A percentile compares a stretch with the other conserved stretches of the same genome.
phyloP scores from a whole-genome alignment of 2,797 vertebrate genomes.

The Enteromius thamalakanensis region DNA sequence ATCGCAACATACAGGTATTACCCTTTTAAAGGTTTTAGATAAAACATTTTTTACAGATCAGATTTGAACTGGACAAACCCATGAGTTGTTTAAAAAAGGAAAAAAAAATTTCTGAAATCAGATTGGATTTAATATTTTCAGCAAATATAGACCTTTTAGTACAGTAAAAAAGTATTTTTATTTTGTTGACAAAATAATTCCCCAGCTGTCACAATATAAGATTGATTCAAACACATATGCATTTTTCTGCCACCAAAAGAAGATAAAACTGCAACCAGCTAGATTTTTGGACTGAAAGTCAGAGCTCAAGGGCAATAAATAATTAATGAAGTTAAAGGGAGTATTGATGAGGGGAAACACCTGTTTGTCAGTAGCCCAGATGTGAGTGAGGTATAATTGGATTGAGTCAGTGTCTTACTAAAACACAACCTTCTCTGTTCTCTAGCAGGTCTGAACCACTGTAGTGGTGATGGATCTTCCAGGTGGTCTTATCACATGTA shows the following conservation, averaged over 20 bases:
- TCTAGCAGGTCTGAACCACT: neutral
- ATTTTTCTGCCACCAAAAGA: slow-evolving; percentile 3
- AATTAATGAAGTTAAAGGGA: slow-evolving; percentile 13
- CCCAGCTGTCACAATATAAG: too few species aligned
- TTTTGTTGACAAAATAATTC: too few species aligned
- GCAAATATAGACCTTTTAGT: too few species aligned
- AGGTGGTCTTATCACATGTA: slow-evolving; percentile 8
- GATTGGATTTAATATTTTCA: too few species aligned
- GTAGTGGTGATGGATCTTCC: neutral
- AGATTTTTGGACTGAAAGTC: neutral
- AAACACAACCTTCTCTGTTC: slow-evolving; percentile 10
- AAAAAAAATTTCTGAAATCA: too few species aligned
- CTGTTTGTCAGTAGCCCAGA: slow-evolving; percentile 30
- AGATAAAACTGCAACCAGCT: neutral
- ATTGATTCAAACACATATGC: neutral
- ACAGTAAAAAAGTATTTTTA: too few species aligned
- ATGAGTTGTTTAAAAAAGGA: too few species aligned
- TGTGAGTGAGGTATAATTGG: neutral
- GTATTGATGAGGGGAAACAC: slow-evolving; percentile 28
- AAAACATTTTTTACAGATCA: too few species aligned
- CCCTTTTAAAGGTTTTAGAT: too few species aligned
- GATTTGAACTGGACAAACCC: too few species aligned
- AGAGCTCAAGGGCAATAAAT: slow-evolving; percentile 7
- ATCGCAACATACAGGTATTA: too few species aligned
- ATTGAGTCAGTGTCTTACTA: slow-evolving; percentile 2